These are phyloP conservation scores for Arenaria interpres DNA, from an alignment of 2,113 vertebrate species.

Conservation along the genomic window DNA sequence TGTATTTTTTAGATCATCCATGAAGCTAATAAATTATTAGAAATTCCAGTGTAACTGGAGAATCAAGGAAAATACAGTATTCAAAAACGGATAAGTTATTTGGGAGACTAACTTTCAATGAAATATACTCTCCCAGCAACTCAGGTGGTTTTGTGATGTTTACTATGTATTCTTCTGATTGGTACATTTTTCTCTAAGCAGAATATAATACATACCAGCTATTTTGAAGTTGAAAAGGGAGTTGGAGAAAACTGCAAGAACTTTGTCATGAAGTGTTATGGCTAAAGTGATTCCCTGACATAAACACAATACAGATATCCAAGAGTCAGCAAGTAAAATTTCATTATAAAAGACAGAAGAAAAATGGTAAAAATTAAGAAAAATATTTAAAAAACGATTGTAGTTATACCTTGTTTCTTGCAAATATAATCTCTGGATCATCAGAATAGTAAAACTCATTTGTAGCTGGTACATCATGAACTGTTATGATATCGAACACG, in stretches of 20 bases:
- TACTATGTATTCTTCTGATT: neutral
- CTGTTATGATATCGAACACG: conserved; percentile 72
- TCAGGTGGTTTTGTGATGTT: neutral
- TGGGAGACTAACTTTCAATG: neutral
- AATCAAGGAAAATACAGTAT: neutral
- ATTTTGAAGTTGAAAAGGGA: neutral
- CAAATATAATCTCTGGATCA: conserved; percentile 61
- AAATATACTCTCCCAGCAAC: neutral
- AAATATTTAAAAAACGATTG: neutral
- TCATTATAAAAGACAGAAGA: neutral
- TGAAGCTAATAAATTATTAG: neutral
- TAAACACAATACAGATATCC: neutral
- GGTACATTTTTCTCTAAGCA: neutral
- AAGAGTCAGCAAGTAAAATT: neutral
- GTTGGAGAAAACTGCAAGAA: neutral
- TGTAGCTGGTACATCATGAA: conserved; percentile 71
- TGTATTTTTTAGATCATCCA: neutral
- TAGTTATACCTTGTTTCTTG: conserved; percentile 61
- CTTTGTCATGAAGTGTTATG: neutral
- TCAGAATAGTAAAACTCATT: conserved; percentile 57
- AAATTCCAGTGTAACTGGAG: neutral
- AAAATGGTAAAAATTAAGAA: neutral
- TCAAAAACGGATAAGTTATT: neutral
- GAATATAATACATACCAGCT: neutral
- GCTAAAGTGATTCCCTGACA: neutral